Base-by-base conservation (phyloP, 2,888 invertebrate species). In the Oxyteleia sp. region DNA sequence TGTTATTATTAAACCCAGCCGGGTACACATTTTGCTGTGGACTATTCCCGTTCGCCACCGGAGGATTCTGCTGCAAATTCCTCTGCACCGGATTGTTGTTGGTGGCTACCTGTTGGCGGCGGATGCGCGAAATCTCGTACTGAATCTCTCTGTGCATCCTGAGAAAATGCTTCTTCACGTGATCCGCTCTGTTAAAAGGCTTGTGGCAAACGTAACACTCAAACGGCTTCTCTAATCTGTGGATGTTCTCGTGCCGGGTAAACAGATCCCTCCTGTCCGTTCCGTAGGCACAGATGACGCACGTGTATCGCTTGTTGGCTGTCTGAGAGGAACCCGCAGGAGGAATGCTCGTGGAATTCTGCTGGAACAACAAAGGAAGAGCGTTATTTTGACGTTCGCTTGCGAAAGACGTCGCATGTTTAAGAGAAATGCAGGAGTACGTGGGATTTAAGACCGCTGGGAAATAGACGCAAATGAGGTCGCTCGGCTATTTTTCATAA, bases 131-230 rank as follows among this genome's bases (percentile, higher is more conserved):
- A 75, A 97, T 94, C 90, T 98, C 98, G 92, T 98, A 98, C 0
- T 96, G 96, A 92, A 97, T 96, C 89, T 98, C 98, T 47, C 98
- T 95, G 91, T 98, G 98, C 97, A 98, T 98, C 86, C 98, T 95
- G 86, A 98, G 94, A 90, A 98, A 98, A 93, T 98, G 98, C 91
- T 98, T 98, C 94, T 98, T 98, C 51, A 98, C 98, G 92, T 98
- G 98, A 93, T 98, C 98, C 41, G 98, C 98, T 63, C 98, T 95
- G 93, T 98, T 98, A 94, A 98, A 98, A 93, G 98, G 97, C 93
- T 98, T 98, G 92, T 96, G 96, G 92, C 98, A 98, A 32, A 98
- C 96, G 93, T 98, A 98, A 93, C 98, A 98, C 92, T 98, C 97
- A 93, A 98, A 98, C 4, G 98, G 98, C 92, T 98, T 98, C 92